A percentile compares a stretch with the other conserved stretches of the same genome.
Evolutionary conservation across 2,797 vertebrate genomes (phyloP).

Genomic region (Dicrostonyx torquatus): DNA sequence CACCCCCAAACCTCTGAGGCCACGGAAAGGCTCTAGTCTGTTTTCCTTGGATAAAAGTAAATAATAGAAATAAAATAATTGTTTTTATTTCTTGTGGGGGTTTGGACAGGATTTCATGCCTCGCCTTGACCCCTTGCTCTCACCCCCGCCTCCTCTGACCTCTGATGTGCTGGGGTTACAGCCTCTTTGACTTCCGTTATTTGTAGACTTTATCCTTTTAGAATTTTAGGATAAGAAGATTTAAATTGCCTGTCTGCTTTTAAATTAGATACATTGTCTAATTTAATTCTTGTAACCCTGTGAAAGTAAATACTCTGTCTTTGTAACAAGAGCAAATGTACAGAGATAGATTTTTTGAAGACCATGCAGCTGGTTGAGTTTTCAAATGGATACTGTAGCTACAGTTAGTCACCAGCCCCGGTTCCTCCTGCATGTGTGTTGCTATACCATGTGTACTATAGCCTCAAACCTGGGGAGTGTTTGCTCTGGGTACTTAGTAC

Average conservation of each 20-base stretch:
- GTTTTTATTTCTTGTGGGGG: background rate
- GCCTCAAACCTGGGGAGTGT: background rate
- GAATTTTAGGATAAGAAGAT: background rate
- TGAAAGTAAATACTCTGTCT: background rate
- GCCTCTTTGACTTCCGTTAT: background rate
- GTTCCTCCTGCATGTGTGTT: background rate
- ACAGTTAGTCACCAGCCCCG: background rate
- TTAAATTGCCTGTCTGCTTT: conserved; percentile 20
- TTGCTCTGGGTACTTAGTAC: background rate
- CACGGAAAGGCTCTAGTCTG: background rate
- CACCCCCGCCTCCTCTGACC: background rate
- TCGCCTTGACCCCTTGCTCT: background rate
- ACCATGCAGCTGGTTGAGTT: background rate
- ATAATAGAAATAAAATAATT: background rate
- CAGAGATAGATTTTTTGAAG: background rate
- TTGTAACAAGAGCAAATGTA: background rate
- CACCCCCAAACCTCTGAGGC: background rate
- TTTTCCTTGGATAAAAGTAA: background rate
- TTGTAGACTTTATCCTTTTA: conserved; percentile 38
- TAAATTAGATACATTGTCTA: conserved; percentile 9
- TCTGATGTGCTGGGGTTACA: background rate
- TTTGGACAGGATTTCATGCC: background rate
- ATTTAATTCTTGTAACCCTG: background rate
- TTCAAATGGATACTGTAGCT: background rate
- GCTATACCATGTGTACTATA: background rate